Evolutionary conservation across 23 tunicate genomes (phyloP).

Genomic region (Pegea sp.): DNA sequence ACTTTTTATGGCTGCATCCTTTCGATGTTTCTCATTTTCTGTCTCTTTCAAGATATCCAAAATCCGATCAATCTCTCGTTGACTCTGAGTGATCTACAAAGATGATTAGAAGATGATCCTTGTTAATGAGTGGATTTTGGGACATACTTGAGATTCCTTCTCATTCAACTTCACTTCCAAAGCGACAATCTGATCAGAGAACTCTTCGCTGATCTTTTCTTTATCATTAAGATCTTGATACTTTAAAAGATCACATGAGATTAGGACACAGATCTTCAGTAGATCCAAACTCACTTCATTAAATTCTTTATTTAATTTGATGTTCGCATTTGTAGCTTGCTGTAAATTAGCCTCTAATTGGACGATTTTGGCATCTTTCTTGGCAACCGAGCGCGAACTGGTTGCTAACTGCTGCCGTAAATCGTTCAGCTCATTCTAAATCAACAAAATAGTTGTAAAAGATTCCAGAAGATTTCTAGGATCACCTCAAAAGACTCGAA

Average conservation of each 20-base stretch:
- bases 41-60: constrained; percentile 73
- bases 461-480: no score
- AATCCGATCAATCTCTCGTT: constrained; percentile 50
- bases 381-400: background rate
- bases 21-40: constrained; percentile 76
- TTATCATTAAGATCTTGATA: background rate
- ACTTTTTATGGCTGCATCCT: constrained; percentile 28
- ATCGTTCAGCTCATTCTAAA: background rate
- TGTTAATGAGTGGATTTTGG: no score
- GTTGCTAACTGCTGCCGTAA: background rate
- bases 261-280: no score
- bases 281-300: background rate
- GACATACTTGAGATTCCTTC: background rate
- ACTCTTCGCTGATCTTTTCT: background rate
- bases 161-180: background rate
- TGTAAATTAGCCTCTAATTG: constrained; percentile 48
- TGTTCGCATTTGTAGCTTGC: constrained; percentile 22
- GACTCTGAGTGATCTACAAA: constrained; percentile 9
- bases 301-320: background rate
- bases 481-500: no score
- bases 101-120: no score
- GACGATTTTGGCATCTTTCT: constrained; percentile 64
- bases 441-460: no score
- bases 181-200: background rate
- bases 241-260: no score